phyloP scores from a whole-genome alignment of 1,140 invertebrate species.

The Oncopeltus fasciatus region DNA sequence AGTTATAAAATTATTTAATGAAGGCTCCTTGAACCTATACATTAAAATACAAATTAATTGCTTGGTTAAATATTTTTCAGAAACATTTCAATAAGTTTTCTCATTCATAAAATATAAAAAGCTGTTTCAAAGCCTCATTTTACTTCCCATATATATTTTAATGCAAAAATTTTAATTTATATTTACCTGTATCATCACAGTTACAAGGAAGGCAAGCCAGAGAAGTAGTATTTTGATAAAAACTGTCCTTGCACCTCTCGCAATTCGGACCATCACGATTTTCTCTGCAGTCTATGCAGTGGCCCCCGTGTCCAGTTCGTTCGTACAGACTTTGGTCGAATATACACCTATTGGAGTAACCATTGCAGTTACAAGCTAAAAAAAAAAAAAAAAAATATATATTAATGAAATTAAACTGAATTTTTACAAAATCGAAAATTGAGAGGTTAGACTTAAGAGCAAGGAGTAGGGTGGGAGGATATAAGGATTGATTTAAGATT shows the following conservation, averaged over 20 bases:
- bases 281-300: constrained; percentile 84
- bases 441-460: no score
- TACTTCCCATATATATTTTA: no score
- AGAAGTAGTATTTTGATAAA: constrained; percentile 53
- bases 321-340: constrained; percentile 88
- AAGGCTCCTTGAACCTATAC: constrained; percentile 65
- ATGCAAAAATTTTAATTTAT: not conserved
- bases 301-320: constrained; percentile 85
- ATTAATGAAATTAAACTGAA: not conserved
- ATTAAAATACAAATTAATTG: no score
- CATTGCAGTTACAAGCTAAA: constrained; percentile 94
- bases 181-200: constrained; percentile 68
- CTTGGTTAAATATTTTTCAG: not conserved
- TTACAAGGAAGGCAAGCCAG: constrained; percentile 72
- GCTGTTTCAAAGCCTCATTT: no score
- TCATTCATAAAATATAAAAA: no score
- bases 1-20: no score
- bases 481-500: no score
- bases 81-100: not conserved
- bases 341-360: constrained; percentile 81
- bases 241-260: constrained; percentile 83
- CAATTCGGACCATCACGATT: constrained; percentile 91
- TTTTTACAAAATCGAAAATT: no score
- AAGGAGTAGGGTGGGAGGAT: no score
- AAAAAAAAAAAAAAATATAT: constrained; percentile 22